Evolutionary conservation across 2,113 vertebrate genomes (phyloP), one percentile per base, ranked within the genome.

Genomic region (Axis porcinus): DNA sequence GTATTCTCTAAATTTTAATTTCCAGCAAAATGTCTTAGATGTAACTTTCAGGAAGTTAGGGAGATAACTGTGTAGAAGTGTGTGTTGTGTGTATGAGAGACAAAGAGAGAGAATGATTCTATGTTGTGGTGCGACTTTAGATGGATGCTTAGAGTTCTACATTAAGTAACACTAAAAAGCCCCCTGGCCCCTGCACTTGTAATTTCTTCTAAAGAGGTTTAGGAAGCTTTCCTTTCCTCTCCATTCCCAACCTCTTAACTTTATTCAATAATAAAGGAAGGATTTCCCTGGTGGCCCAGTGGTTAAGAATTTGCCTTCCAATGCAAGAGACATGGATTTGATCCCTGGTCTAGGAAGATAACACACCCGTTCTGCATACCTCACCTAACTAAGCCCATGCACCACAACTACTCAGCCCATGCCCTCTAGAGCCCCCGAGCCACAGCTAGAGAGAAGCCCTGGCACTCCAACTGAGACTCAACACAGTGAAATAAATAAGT

Each of bases 11-110:
- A 81, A 67, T 30, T 64, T 92, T 33, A 76, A 27, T 81, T 70
- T 85, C 74, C 36, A 89, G 58, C 19, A 45, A 88, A 87, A 64
- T 87, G 84, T 54, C 30, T 96, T 84, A 67, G 79, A 89, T 90
- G 25, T 62, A 57, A 64, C 79, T 92, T 28, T 97, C 28, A 27
- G n/a, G 54, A 92, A 97, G 64, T 76, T 50, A 83, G 58, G 57
- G 28, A 30, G 76, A 45, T 89, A 64, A 21, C 11, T 58, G 47
- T 9, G 57, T 52, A 64, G 23, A 9, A 0, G 50, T 50, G 79
- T 36, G 25, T n/a, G 6, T 25, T 43, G 19, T 62, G 27, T 12
- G 67, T 25, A n/a, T 30, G 52, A 27, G 76, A 3, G 74, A 30
- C 9, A 62, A 21, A 36, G 47, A 58, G 28, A n/a, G 12, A 27